These are phyloP conservation scores for Agelas oroides DNA, from an alignment of 37 sponge, comb jelly and placozoan species.

Conservation along the genomic window DNA sequence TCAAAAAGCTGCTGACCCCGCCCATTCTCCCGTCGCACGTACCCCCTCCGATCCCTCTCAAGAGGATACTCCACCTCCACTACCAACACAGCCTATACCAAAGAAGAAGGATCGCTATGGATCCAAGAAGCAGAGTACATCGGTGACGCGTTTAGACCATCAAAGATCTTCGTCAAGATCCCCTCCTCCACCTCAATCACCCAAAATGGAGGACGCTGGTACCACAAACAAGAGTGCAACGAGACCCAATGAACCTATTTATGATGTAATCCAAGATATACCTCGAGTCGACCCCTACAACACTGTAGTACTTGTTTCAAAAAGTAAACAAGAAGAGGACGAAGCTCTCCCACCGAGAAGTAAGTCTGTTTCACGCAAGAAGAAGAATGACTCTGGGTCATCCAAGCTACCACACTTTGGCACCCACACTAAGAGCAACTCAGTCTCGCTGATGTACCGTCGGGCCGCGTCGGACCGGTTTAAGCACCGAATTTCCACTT, in stretches of 20 bases:
- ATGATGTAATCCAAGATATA: conserved; percentile 9
- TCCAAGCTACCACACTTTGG: too few species aligned
- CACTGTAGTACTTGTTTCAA: too few species aligned
- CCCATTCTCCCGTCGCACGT: background rate
- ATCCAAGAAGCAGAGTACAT: too few species aligned
- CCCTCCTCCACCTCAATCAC: too few species aligned
- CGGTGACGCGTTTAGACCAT: too few species aligned
- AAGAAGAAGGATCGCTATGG: conserved; percentile 9
- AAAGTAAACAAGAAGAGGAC: too few species aligned
- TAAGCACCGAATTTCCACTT: conserved; percentile 14
- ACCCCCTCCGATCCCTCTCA: background rate
- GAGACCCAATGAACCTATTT: conserved; percentile 20
- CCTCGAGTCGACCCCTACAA: background rate
- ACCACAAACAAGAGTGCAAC: background rate
- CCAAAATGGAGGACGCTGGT: too few species aligned
- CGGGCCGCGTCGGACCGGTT: conserved; percentile 15
- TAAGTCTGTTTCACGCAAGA: too few species aligned
- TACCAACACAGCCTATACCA: conserved; percentile 33
- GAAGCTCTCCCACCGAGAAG: too few species aligned
- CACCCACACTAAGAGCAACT: too few species aligned
- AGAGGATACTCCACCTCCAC: conserved; percentile 27
- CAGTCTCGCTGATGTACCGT: conserved; percentile 2
- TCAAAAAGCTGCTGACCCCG: background rate
- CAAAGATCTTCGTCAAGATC: too few species aligned
- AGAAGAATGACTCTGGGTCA: too few species aligned